Evolutionary conservation across 2,797 vertebrate genomes (phyloP).

Genomic region (Onychomys arenicola): DNA sequence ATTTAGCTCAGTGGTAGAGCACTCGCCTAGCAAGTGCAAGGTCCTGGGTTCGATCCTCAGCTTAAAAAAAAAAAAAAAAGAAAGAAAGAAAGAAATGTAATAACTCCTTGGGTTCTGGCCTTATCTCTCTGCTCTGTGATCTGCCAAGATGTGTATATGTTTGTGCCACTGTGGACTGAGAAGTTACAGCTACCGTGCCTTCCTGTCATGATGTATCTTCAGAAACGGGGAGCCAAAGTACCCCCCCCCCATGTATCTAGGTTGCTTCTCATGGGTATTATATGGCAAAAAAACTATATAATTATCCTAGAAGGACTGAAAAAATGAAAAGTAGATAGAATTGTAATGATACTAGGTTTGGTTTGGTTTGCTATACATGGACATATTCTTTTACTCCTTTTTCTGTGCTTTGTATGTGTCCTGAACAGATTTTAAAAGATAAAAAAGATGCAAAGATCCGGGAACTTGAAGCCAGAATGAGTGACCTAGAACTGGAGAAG

Average conservation of each 20-base stretch:
- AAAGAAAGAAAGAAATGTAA: no score
- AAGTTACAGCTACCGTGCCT: background rate
- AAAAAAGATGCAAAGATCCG: conserved; percentile 86
- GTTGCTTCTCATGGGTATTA: background rate
- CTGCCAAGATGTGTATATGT: background rate
- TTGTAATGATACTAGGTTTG: background rate
- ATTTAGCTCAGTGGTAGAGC: no score
- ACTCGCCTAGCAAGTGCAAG: no score
- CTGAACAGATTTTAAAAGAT: conserved; percentile 86
- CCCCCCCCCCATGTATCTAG: background rate
- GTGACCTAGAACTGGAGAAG: conserved; percentile 86
- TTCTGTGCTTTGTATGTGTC: background rate
- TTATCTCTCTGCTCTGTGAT: background rate
- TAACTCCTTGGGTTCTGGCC: background rate
- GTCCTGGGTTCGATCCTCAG: no score
- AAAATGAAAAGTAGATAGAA: background rate
- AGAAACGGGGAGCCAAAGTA: background rate
- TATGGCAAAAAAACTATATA: background rate
- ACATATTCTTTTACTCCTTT: background rate
- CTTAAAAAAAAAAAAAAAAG: no score
- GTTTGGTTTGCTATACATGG: background rate
- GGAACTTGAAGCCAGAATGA: conserved; percentile 85
- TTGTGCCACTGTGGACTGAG: background rate
- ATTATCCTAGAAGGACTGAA: conserved; percentile 25
- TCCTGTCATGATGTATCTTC: background rate